phyloP scores from a whole-genome alignment of 2,888 invertebrate genomes.

The Cryptosula pallasiana region DNA sequence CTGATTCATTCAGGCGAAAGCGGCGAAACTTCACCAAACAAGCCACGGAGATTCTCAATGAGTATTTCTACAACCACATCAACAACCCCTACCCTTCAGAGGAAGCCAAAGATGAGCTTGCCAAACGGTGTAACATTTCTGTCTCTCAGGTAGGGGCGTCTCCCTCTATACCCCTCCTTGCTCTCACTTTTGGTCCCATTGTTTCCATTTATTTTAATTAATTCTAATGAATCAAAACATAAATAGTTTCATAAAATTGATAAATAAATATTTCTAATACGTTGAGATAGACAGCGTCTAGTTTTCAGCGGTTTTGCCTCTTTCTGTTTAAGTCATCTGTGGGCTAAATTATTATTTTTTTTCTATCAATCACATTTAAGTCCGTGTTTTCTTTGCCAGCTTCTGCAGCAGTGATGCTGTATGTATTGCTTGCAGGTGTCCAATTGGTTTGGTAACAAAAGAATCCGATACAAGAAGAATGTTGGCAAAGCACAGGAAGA shows the following conservation, averaged over 20 bases:
- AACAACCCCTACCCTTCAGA: conserved; percentile 99
- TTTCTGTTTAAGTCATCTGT: no score
- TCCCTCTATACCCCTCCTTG: background rate
- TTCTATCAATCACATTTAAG: no score
- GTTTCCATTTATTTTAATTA: no score
- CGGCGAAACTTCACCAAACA: conserved; percentile 99
- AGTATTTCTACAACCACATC: conserved; percentile 98
- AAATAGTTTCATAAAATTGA: no score
- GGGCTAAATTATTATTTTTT: no score
- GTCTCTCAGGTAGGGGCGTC: conserved; percentile 74
- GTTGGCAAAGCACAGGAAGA: conserved; percentile 99
- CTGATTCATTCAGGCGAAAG: conserved; percentile 64
- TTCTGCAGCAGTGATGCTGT: no score
- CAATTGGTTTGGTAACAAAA: conserved; percentile 99
- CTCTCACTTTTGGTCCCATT: no score
- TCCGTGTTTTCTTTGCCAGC: no score
- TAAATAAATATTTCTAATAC: no score
- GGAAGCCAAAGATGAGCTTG: conserved; percentile 98
- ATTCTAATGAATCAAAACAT: no score
- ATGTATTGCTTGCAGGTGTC: conserved; percentile 67
- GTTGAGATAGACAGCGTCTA: no score
- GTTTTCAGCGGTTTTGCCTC: no score
- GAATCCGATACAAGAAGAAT: conserved; percentile 99
- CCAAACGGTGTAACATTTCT: conserved; percentile 97
- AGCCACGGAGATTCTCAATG: conserved; percentile 97